These are phyloP conservation scores for Drosophila pseudoananassae DNA, from an alignment of 1,140 invertebrate species.

Conservation along the genomic window DNA sequence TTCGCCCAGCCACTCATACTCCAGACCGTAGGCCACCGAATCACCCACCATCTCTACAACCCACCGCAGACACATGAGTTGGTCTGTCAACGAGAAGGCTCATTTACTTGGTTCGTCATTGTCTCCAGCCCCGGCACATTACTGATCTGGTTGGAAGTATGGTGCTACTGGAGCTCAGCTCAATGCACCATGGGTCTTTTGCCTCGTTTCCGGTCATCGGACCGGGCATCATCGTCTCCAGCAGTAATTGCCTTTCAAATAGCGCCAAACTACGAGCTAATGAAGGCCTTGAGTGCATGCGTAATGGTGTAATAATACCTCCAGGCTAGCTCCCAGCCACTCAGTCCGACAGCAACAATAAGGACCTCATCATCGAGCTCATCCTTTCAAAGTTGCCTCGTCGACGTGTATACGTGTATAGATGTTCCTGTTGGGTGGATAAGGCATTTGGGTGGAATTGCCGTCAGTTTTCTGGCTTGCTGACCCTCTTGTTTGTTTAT, in stretches of 20 bases:
- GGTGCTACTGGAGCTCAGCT: conserved; percentile 36
- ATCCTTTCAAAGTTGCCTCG: conserved; percentile 15
- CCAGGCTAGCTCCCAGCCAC: conserved; percentile 37
- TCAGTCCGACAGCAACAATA: conserved; percentile 30
- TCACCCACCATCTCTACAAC: neutral
- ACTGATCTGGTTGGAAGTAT: neutral
- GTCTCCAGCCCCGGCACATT: conserved; percentile 20
- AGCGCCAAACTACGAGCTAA: conserved; percentile 77
- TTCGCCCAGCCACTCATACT: conserved; percentile 13
- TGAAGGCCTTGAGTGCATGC: conserved; percentile 78
- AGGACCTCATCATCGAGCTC: conserved; percentile 41
- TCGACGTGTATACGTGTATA: neutral
- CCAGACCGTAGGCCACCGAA: neutral
- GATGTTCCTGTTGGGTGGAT: no score
- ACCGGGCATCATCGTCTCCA: conserved; percentile 34
- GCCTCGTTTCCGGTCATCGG: conserved; percentile 63
- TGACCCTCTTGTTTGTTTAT: conserved; percentile 51
- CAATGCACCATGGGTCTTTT: conserved; percentile 57
- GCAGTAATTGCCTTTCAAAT: conserved; percentile 76
- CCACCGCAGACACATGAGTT: conserved; percentile 17
- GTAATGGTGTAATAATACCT: conserved; percentile 83
- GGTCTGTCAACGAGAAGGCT: conserved; percentile 57
- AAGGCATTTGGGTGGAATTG: neutral
- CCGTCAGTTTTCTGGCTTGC: conserved; percentile 25
- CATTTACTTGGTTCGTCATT: conserved; percentile 62